Base-by-base conservation (phyloP, 2,113 vertebrate genomes). In the Chauna torquata region DNA sequence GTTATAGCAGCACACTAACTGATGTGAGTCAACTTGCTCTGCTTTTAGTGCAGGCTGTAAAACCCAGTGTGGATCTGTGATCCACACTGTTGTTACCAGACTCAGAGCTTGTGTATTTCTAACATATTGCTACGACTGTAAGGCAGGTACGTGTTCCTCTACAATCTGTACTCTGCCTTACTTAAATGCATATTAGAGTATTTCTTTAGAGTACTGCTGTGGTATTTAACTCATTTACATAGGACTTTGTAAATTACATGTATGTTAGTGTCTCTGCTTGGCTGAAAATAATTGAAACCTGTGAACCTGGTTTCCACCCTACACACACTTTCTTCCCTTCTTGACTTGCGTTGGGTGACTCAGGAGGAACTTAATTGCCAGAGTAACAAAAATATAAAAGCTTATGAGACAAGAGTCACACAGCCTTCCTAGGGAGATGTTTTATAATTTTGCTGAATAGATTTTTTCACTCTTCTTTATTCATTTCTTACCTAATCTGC, bases 241-340 rank as follows among this genome's bases (percentile, higher is more conserved):
- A 95, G 70, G 80, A 80, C 84, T 91, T 94, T 91, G 84, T 95
- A 94, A 97, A 92, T 94, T 91, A 90, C 92, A 89, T 94, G 92
- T 86, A 84, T 96, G 94, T 96, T 87, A 89, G 25, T 94, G 80
- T 91, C 86, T 95, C 77, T 95, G 77, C 94, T 94, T 94, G 92
- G 81, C 78, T 95, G 92, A 72, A 96, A 93, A 86, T 95, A 92
- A 92, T 95, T 96, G 94, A 96, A 96, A 86, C 75, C 74, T 93
- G 57, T 94, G 94, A 93, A 92, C 91, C 83, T 97, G 62, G 71
- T 94, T 95, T 93, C 79, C 85, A 64, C 81, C 70, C 45, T 1
- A 3, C 69, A 71, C 55, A 55, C n/a, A 49, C 70, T 78, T n/a
- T 44, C 44, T 96, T 91, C 86, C 69, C 65, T 94, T 72, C 77